Base-by-base conservation (phyloP, 2,888 invertebrate genomes). In the Dolomedes plantarius region DNA sequence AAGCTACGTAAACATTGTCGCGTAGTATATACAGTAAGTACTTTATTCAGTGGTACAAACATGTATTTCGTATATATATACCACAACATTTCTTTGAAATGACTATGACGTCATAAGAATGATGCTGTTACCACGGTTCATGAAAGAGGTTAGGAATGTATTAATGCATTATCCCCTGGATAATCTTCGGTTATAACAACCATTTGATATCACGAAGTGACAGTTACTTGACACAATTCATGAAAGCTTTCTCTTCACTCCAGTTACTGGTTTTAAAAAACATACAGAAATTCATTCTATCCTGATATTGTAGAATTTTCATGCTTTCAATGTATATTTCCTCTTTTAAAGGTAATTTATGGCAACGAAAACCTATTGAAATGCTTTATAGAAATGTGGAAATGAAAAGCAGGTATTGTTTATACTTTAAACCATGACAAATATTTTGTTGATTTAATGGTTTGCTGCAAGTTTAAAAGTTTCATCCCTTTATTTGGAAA, bases 101-200 rank as follows among this genome's bases (percentile, higher is more conserved):
- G 74, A 69, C 62, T 64, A 78, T 46, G 28, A 68, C 28, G 73
- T 32, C 72, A 28, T 76, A 76, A 73, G 68, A 79, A 56, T 82
- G 68, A 62, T 62, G 27, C 68, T 79, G 36, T 7, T 79, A 79
- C 46, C 74, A 68, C 29, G 29, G 78, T 62, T 67, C 64, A 7
- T 46, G 56, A 76, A 71, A 71, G 62, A 72, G 71, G 32, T 46
- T 77, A 85, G 85, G 85, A 86, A 86, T 86, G 85, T 86, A 77
- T 69, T 75, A 65, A 56, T 78, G 85, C 71, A 72, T 77, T 31
- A 56, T n/a, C 41, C 73, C 75, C 72, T 68, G 77, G 39, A 69
- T 62, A 68, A 56, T 56, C 23, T n/a, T 23, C 56, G 23, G 6
- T 56, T 56, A 3, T 56, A 2, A 56, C 19, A 23, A 56, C 56